These are phyloP conservation scores for Crioceris asparagi DNA, from an alignment of 2,888 invertebrate genomes.

Conservation along the genomic window DNA sequence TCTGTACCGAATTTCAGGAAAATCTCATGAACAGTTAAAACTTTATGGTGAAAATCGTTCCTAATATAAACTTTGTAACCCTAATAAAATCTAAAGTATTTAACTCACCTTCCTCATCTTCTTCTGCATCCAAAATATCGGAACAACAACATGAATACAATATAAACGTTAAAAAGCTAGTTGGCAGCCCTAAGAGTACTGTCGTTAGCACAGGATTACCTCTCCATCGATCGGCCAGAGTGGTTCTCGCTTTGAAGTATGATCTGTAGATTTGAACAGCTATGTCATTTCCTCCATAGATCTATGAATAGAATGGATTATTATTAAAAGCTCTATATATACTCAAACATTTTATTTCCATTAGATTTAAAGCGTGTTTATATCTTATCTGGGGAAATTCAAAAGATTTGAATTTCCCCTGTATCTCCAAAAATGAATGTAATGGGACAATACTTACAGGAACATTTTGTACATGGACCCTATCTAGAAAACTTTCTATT, in stretches of 20 bases:
- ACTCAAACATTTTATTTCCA: no score
- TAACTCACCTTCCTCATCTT: constrained; percentile 54
- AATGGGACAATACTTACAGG: constrained; percentile 62
- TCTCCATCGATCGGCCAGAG: constrained; percentile 78
- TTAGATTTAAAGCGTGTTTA: no score
- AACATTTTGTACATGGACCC: constrained; percentile 66
- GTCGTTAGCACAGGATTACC: constrained; percentile 90
- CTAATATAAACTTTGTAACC: no score
- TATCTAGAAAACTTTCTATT: constrained; percentile 63
- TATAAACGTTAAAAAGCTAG: constrained; percentile 87
- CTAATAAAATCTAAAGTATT: no score
- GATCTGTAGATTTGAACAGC: constrained; percentile 66
- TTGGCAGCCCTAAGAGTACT: constrained; percentile 87
- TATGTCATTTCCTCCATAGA: constrained; percentile 76
- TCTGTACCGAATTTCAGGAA: no score
- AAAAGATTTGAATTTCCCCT: no score
- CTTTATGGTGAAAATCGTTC: no score
- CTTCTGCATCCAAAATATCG: constrained; percentile 86
- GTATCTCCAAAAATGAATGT: no score
- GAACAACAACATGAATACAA: constrained; percentile 94
- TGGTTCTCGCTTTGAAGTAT: constrained; percentile 70
- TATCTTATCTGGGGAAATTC: no score
- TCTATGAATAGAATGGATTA: constrained; percentile 38
- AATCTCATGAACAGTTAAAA: no score
- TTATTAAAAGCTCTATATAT: background rate